These are phyloP conservation scores for Hyposmocoma kahamanoa DNA, from an alignment of 1,140 invertebrate species.

Conservation along the genomic window DNA sequence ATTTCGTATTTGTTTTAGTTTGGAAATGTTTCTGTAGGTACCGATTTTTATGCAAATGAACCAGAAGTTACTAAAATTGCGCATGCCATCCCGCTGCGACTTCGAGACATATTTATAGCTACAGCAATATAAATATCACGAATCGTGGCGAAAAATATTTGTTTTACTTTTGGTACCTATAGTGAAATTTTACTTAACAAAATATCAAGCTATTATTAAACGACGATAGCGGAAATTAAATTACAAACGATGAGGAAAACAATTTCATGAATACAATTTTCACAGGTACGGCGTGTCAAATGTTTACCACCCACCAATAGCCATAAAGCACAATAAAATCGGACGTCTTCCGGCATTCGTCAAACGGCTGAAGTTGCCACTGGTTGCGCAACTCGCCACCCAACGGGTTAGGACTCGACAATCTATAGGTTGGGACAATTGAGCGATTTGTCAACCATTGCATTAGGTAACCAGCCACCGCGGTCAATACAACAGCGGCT, in stretches of 20 bases:
- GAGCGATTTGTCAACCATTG: constrained; percentile 68
- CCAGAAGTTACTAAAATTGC: constrained; percentile 25
- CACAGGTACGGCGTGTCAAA: constrained; percentile 13
- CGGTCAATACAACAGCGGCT: constrained; percentile 30
- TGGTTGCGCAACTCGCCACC: constrained; percentile 51
- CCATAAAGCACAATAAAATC: constrained; percentile 54
- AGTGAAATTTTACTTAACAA: too few relatives aligned
- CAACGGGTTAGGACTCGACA: constrained; percentile 40
- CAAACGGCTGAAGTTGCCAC: constrained; percentile 28
- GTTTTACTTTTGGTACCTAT: background rate
- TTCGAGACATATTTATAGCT: constrained; percentile 20
- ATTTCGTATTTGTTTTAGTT: too few relatives aligned
- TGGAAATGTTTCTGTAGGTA: too few relatives aligned
- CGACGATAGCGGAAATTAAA: background rate
- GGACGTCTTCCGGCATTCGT: constrained; percentile 57
- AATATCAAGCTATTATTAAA: too few relatives aligned
- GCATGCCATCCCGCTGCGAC: constrained; percentile 27
- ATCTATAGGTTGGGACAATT: constrained; percentile 51
- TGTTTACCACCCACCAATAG: constrained; percentile 37
- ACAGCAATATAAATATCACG: constrained; percentile 3
- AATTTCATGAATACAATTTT: constrained; percentile 15
- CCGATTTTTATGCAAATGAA: constrained; percentile 24
- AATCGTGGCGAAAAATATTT: background rate
- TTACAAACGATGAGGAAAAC: background rate
- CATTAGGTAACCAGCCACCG: constrained; percentile 50